A percentile compares a stretch with the other conserved stretches of the same genome.
Evolutionary conservation across 2,113 vertebrate species (phyloP).

Genomic region (Motacilla tschutschensis): DNA sequence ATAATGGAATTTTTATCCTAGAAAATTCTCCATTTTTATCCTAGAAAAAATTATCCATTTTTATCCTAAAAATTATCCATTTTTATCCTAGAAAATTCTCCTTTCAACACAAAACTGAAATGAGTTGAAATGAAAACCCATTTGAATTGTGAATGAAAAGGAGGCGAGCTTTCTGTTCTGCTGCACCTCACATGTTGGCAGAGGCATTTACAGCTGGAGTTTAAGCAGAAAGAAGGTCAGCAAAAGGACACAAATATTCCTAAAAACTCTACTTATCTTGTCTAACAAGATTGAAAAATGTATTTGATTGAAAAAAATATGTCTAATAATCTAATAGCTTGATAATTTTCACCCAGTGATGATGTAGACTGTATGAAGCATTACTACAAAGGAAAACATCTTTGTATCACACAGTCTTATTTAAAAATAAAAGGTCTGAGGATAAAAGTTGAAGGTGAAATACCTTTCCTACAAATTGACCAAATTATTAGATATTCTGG

Average conservation of each 20-base stretch:
- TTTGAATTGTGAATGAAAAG: background rate
- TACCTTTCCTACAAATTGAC: background rate
- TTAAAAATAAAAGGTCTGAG: background rate
- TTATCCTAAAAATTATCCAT: background rate
- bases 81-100: background rate
- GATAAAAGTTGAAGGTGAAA: background rate
- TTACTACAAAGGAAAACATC: background rate
- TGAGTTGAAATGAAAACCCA: background rate
- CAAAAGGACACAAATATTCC: background rate
- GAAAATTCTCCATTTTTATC: too few species aligned
- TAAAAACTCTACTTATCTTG: background rate
- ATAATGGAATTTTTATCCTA: too few species aligned
- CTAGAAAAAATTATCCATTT: too few species aligned
- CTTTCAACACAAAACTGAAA: background rate
- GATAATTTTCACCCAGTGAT: background rate
- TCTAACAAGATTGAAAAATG: background rate
- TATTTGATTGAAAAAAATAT: background rate
- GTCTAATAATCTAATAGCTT: background rate
- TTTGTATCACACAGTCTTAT: background rate
- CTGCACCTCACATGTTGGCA: background rate
- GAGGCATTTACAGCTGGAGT: background rate
- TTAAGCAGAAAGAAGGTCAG: background rate
- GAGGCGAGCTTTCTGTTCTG: background rate
- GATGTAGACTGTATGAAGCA: background rate
- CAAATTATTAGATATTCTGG: background rate